These are phyloP conservation scores for Ctenicera cuprea DNA, from an alignment of 2,888 invertebrate genomes.

Conservation along the genomic window DNA sequence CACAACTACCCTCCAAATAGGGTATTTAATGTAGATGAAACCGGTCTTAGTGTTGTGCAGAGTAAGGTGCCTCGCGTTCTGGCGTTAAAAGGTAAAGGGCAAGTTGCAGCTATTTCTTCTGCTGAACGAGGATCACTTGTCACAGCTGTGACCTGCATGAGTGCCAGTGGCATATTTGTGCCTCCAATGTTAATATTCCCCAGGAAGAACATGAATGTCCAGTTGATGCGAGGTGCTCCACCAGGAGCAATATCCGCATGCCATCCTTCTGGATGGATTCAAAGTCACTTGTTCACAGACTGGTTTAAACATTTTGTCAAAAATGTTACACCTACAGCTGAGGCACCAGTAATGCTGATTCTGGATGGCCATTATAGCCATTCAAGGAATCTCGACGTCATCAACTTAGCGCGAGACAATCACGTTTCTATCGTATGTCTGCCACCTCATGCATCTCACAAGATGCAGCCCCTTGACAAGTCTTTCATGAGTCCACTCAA, in stretches of 20 bases:
- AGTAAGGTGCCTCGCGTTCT: slow-evolving; percentile 60
- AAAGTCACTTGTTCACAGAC: neutral
- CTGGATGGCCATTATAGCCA: slow-evolving; percentile 55
- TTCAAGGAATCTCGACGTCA: slow-evolving; percentile 60
- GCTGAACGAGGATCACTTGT: slow-evolving; percentile 64
- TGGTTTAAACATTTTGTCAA: slow-evolving; percentile 57
- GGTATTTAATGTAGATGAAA: slow-evolving; percentile 67
- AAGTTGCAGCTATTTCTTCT: slow-evolving; percentile 63
- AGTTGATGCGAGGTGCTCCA: slow-evolving; percentile 62
- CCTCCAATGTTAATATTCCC: slow-evolving; percentile 56
- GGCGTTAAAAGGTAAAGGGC: slow-evolving; percentile 61
- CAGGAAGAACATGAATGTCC: neutral
- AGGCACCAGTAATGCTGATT: slow-evolving; percentile 55
- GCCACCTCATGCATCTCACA: slow-evolving; percentile 64
- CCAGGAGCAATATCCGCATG: slow-evolving; percentile 57
- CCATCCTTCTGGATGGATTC: slow-evolving; percentile 41
- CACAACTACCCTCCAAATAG: neutral
- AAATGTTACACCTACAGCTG: slow-evolving; percentile 46
- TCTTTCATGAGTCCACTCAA: slow-evolving; percentile 67
- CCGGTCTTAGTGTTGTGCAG: slow-evolving; percentile 64
- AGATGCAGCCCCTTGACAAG: slow-evolving; percentile 65
- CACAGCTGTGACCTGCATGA: slow-evolving; percentile 61
- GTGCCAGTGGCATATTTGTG: slow-evolving; percentile 62
- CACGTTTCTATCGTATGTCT: neutral
- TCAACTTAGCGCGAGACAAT: slow-evolving; percentile 40